Base-by-base conservation (phyloP, 2,113 vertebrate species). In the Naja naja region DNA sequence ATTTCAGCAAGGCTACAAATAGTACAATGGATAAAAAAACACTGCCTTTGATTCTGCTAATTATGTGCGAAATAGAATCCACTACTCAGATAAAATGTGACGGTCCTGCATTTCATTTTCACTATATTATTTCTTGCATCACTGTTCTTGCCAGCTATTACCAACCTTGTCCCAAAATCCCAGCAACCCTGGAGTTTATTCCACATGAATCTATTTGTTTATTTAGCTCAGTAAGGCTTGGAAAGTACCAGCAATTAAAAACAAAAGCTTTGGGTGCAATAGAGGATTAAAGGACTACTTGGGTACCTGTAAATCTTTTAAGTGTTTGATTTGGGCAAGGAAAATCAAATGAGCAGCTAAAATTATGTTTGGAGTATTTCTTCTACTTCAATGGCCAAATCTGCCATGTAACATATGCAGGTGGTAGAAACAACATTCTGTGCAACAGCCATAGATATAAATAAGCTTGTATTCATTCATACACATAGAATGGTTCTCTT, bases 1-100 rank as follows among this genome's bases (percentile, higher is more conserved):
- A 9, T 93, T 96, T 96, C 91, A 95, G 45, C 55, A 34, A 6
- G 87, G 9, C 92, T 88, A 91, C 4, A 94, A 96, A 90, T 34
- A 95, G 88, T 16, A 93, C 53, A 95, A 94, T 85, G 88, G 54
- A 3, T 1, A 1, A 22, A 94, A 52, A 81, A 96, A 90, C 3
- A 92, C 18, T n/a, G 5, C 87, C 47, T n/a, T 93, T 91, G 55
- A 91, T 60, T 94, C 45, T 94, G 30, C 86, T 95, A 94, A 94
- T 91, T 94, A 27, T 89, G 23, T 45, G 58, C 95, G 45, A 95
- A 97, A 85, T 3, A 93, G 53, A 93, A 92, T 94, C 9, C 10
- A 94, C 45, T 90, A 94, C 43, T 94, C 93, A 16, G 3, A 60
- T 58, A 88, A 94, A 94, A 88, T 90, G 56, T 87, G 1, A 3